Evolutionary conservation across 2,113 vertebrate genomes (phyloP), one percentile per base, ranked within the genome.

Genomic region (Phylloscopus trochiloides): DNA sequence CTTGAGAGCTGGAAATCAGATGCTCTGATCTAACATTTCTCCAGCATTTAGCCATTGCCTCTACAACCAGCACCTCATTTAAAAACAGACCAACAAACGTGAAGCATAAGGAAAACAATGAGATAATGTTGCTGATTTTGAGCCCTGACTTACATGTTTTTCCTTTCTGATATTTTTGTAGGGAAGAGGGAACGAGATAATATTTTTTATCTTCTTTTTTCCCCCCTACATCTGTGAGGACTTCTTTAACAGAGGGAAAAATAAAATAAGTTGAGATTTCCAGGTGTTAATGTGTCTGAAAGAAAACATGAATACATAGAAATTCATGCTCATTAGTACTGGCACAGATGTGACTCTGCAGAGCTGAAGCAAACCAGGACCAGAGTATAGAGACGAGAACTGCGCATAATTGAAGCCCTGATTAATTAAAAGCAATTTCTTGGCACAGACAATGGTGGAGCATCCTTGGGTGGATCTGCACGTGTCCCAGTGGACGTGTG

Each of bases 401-500:
- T 66, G 17, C 4, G 5, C 10, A 3, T 54, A 68, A 83, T 10
- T 72, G 43, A 47, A 15, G 11, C 29, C 20, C 29, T 63, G 54
- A 16, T 84, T 76, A 72, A 73, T 77, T 80, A 51, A 72, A 59
- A 73, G n/a, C 63, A 34, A 2, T 38, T 54, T 61, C 34, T 65
- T 80, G 63, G 31, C 68, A 38, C 9, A 11, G 48, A 51, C 2
- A 1, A 4, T 40, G 67, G 20, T 55, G 73, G 54, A 84, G 54
- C 54, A 73, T 73, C 73, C 62, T 62, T 51, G 42, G 57, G 22
- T 89, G 52, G 34, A 40, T 62, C 52, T 22, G 25, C 66, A 52
- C 1, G 0, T 51, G 68, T 87, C 63, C 58, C 50, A 6, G 67
- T 8, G 50, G 67, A 63, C 0, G 0, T 4, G 34, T 22, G 58